Evolutionary conservation across 2,888 invertebrate genomes (phyloP).

Genomic region (Cryptus armator): DNA sequence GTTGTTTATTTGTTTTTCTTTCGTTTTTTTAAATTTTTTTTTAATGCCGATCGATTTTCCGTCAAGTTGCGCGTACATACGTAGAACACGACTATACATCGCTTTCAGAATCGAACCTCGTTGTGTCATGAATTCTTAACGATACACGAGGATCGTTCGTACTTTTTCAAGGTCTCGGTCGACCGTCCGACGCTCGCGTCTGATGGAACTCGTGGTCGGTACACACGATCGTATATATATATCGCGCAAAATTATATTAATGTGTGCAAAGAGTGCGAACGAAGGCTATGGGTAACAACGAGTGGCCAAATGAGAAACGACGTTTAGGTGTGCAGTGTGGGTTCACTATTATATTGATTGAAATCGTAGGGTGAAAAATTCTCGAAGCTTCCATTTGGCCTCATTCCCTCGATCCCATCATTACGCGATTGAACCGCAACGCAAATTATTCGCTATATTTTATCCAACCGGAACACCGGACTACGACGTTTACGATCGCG

Average conservation of each 20-base stretch:
- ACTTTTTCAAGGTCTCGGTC: constrained; percentile 67
- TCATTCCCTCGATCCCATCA: constrained; percentile 62
- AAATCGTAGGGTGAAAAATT: constrained; percentile 50
- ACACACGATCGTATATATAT: constrained; percentile 1
- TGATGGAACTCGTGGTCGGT: neutral
- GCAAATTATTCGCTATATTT: constrained; percentile 6
- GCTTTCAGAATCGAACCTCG: neutral
- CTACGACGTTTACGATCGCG: neutral
- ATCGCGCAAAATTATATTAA: constrained; percentile 6
- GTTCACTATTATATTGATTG: constrained; percentile 50
- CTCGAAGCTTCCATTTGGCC: constrained; percentile 58
- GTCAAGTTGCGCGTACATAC: neutral
- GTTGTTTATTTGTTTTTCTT: neutral
- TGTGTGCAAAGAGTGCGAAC: neutral
- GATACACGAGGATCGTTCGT: constrained; percentile 26
- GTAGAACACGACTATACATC: neutral
- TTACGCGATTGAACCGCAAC: constrained; percentile 41
- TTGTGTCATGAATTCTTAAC: constrained; percentile 50
- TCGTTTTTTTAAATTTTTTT: neutral
- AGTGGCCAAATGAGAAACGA: neutral
- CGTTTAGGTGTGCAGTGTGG: neutral
- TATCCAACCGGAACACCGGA: neutral
- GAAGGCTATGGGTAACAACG: neutral
- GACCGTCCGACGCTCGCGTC: neutral
- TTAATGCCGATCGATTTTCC: neutral